These are phyloP conservation scores for Yoshiicerus persimilis DNA, from an alignment of 1,140 invertebrate genomes.

Conservation along the genomic window DNA sequence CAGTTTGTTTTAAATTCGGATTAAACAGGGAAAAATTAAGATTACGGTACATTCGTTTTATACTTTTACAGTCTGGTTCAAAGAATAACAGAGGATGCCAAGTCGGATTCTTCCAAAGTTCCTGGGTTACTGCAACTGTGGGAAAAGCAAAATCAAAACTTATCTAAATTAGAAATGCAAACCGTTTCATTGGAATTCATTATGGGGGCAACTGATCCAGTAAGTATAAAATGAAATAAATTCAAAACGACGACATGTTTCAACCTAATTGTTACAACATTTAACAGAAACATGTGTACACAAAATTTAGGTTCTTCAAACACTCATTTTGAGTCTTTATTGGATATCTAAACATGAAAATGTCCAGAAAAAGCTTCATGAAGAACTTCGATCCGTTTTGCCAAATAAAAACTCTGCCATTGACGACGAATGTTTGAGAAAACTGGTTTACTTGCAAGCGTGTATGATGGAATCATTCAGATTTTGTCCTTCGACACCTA, in stretches of 20 bases:
- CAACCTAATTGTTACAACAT: no score
- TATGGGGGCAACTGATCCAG: neutral
- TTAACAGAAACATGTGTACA: neutral
- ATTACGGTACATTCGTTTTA: neutral
- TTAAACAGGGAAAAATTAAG: neutral
- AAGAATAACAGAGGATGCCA: neutral
- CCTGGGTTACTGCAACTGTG: neutral
- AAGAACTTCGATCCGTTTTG: slow-evolving; percentile 65
- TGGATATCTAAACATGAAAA: slow-evolving; percentile 52
- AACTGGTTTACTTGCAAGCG: slow-evolving; percentile 73
- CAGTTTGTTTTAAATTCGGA: neutral
- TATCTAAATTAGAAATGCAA: neutral
- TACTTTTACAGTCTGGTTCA: neutral
- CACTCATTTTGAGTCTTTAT: neutral
- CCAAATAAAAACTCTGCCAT: slow-evolving; percentile 60
- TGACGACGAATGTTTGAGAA: slow-evolving; percentile 64
- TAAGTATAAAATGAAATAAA: neutral
- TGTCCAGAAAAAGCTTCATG: slow-evolving; percentile 69
- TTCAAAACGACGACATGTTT: no score
- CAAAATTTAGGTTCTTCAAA: neutral
- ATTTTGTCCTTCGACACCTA: slow-evolving; percentile 78
- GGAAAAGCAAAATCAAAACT: neutral
- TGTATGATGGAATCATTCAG: slow-evolving; percentile 84
- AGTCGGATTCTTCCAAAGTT: no score
- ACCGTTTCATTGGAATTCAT: neutral